These are phyloP conservation scores for Mastigias papua DNA, from an alignment of 30 jellyfish, hydroid and myxozoan genomes.

Conservation along the genomic window DNA sequence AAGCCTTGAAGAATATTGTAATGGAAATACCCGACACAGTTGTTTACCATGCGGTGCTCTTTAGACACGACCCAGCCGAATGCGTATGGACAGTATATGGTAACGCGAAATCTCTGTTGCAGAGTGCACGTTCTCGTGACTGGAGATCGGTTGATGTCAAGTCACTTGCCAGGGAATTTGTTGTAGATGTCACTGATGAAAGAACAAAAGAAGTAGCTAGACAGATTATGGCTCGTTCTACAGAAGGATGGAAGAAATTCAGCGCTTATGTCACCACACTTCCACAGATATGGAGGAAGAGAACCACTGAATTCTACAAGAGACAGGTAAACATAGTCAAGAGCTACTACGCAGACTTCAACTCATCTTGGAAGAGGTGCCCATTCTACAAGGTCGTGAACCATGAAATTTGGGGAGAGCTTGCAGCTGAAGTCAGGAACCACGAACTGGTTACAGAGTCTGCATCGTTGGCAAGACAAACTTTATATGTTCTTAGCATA, in stretches of 20 bases:
- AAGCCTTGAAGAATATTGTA: neutral
- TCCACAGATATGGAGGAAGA: conserved; percentile 41
- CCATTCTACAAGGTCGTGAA: conserved; percentile 79
- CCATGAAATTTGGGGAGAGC: conserved; percentile 94
- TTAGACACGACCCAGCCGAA: conserved; percentile 93
- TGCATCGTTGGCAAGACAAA: conserved; percentile 29
- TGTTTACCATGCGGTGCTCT: conserved; percentile 33
- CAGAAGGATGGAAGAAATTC: conserved; percentile 17
- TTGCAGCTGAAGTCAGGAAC: conserved; percentile 77
- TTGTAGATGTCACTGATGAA: conserved; percentile 67
- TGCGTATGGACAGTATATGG: conserved; percentile 87
- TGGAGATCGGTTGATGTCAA: conserved; percentile 49
- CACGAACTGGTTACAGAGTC: conserved; percentile 81
- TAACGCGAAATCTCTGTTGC: conserved; percentile 18
- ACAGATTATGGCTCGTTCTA: neutral
- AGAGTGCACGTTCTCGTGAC: conserved; percentile 18
- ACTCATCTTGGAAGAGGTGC: conserved; percentile 72
- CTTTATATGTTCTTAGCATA: conserved; percentile 19
- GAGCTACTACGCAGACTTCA: conserved; percentile 2
- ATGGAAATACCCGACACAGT: conserved; percentile 47
- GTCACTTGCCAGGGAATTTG: conserved; percentile 33
- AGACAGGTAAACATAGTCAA: conserved; percentile 20
- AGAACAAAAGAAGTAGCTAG: conserved; percentile 47
- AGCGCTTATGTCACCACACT: conserved; percentile 23
- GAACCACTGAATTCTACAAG: conserved; percentile 35